Conservation (phyloP, 2,113 vertebrate species). For the Formicarius rufipectus region DNA sequence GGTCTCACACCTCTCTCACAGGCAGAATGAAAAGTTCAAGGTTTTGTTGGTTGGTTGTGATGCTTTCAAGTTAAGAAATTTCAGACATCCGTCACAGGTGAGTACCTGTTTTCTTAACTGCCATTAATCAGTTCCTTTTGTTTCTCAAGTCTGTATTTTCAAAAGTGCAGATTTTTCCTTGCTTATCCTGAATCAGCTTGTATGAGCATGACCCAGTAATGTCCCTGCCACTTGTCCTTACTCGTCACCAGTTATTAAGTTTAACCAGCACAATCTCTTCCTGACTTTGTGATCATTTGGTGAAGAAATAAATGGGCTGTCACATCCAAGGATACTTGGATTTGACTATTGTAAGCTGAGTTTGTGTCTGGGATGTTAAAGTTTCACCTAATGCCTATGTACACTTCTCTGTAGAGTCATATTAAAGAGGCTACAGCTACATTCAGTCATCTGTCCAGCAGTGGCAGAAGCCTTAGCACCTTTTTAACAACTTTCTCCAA, state of each 20-base stretch:
- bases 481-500: background rate
- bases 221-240: background rate
- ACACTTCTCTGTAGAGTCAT: background rate
- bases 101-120: background rate
- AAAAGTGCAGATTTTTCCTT: background rate
- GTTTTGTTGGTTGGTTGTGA: background rate
- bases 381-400: background rate
- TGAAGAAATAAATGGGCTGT: background rate
- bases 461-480: background rate
- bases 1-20: background rate
- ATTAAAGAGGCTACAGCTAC: background rate
- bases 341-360: background rate
- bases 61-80: background rate
- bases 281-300: background rate
- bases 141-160: background rate
- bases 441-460: background rate
- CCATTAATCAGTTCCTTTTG: background rate
- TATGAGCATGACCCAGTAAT: background rate
- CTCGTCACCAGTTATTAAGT: background rate
- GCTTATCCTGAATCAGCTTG: background rate
- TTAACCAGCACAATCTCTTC: background rate
- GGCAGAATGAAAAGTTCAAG: background rate
- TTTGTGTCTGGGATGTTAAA: background rate
- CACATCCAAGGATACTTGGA: background rate
- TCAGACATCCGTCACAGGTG: rapidly evolving